Conservation (phyloP, 1,140 invertebrate genomes). For the honey bee (Apis mellifera) region Amel_HAv3.1 CM009934.2:12416501-12417000, state of each 20-base stretch:
- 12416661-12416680: conserved; percentile 48
- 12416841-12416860: conserved; percentile 85
- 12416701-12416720: conserved; percentile 67
- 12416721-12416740: conserved; percentile 55
- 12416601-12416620: conserved; percentile 54
- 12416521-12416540: conserved; percentile 30
- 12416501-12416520: conserved; percentile 49
- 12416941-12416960: conserved; percentile 22
- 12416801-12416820: conserved; percentile 91
- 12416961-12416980: background rate
- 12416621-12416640: conserved; percentile 55
- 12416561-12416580: conserved; percentile 69
- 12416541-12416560: conserved; percentile 68
- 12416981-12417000: background rate
- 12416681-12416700: conserved; percentile 69
- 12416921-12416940: conserved; percentile 40
- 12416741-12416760: conserved; percentile 64
- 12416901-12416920: conserved; percentile 62
- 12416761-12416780: conserved; percentile 80
- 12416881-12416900: conserved; percentile 76
- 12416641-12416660: conserved; percentile 24
- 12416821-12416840: conserved; percentile 85
- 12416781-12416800: conserved; percentile 91
- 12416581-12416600: conserved; percentile 47
- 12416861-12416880: conserved; percentile 83